These are phyloP conservation scores for Tachina fera DNA, from an alignment of 2,888 invertebrate species.

Conservation along the genomic window DNA sequence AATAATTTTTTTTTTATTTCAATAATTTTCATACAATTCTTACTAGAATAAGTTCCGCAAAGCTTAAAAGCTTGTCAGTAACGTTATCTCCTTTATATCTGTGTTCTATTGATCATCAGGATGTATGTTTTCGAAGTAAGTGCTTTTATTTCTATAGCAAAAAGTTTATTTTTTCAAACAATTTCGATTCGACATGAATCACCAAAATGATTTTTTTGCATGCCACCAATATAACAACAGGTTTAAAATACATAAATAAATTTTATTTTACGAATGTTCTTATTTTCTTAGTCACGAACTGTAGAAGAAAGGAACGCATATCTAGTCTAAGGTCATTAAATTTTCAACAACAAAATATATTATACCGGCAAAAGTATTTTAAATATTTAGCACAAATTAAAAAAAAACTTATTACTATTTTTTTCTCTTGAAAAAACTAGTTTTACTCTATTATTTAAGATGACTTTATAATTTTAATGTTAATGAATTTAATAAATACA, in stretches of 20 bases:
- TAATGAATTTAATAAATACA: not conserved
- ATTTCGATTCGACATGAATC: too few species aligned
- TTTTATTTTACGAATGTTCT: not conserved
- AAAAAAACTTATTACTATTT: not conserved
- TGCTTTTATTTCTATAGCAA: too few species aligned
- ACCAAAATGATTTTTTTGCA: too few species aligned
- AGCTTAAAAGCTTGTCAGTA: too few species aligned
- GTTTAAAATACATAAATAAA: not conserved
- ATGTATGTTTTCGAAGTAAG: too few species aligned
- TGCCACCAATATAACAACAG: too few species aligned
- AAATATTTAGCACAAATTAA: constrained; percentile 40
- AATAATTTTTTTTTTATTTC: too few species aligned
- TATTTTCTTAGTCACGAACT: not conserved
- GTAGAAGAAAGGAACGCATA: constrained; percentile 14
- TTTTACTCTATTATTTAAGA: constrained; percentile 31
- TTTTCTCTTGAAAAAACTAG: constrained; percentile 36
- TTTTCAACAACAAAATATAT: constrained; percentile 25
- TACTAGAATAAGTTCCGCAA: too few species aligned
- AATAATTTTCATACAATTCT: too few species aligned
- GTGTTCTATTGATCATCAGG: too few species aligned
- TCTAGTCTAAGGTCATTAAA: constrained; percentile 47
- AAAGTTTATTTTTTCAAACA: too few species aligned
- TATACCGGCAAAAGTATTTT: constrained; percentile 40
- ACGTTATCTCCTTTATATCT: too few species aligned
- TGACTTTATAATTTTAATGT: constrained; percentile 28